A percentile compares a stretch with the other conserved stretches of the same genome.
Evolutionary conservation across 2,113 vertebrate genomes (phyloP).

Genomic region (Malurus cyaneus): DNA sequence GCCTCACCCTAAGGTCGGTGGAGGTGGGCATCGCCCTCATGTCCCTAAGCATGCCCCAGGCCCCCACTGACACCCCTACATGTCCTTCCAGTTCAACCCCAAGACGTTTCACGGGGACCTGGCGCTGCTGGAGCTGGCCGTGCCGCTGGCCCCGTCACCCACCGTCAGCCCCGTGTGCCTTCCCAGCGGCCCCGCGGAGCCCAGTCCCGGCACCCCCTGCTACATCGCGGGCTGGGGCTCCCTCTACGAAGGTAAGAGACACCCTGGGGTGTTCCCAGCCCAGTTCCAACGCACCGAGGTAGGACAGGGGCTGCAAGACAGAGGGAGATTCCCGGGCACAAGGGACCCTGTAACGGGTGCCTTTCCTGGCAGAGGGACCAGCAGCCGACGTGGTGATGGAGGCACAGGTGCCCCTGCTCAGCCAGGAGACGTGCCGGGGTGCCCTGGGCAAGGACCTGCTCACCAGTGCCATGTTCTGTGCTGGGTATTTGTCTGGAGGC

Average conservation of each 20-base stretch:
- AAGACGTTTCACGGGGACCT: slow-evolving; percentile 93
- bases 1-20: slow-evolving; percentile 87
- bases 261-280: too few relatives aligned
- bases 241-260: slow-evolving; percentile 84
- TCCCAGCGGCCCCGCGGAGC: slow-evolving; percentile 77
- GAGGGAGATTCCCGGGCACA: fast-evolving
- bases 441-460: slow-evolving; percentile 85
- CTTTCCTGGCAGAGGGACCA: slow-evolving; percentile 80
- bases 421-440: slow-evolving; percentile 82
- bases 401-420: slow-evolving; percentile 87
- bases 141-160: slow-evolving; percentile 70
- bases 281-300: background rate
- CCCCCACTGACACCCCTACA: too few relatives aligned
- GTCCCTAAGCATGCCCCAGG: background rate
- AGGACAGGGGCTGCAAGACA: background rate
- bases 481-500: slow-evolving; percentile 88
- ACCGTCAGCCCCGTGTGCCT: slow-evolving; percentile 84
- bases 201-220: slow-evolving; percentile 81
- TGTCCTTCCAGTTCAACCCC: slow-evolving; percentile 84
- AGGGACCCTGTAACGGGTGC: background rate
- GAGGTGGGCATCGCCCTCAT: too few relatives aligned
- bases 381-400: slow-evolving; percentile 87
- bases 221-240: slow-evolving; percentile 94
- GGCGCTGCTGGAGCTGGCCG: slow-evolving; percentile 87
- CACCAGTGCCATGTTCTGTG: slow-evolving; percentile 91